A percentile compares a stretch with the other conserved stretches of the same genome.
Conservation (phyloP, 1,140 invertebrate genomes). For the Drosophila rufa region DNA sequence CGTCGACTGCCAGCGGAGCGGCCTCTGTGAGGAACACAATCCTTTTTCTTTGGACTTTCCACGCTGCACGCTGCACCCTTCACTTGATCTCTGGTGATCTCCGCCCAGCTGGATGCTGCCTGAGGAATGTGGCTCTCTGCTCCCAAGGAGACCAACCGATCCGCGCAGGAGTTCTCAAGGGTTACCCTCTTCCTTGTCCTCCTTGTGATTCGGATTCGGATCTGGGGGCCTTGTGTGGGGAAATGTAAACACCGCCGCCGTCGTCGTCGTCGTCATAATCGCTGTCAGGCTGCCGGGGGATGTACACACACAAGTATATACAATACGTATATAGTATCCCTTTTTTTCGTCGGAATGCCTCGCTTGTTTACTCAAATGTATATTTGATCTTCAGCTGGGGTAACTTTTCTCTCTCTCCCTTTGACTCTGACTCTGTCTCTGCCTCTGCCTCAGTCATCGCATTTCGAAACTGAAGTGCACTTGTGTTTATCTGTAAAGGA, state of each 20-base stretch:
- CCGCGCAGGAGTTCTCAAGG: conserved; percentile 78
- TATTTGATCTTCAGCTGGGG: conserved; percentile 70
- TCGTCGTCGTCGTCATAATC: conserved; percentile 67
- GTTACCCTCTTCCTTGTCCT: conserved; percentile 40
- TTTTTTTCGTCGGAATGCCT: conserved; percentile 74
- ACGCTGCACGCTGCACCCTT: conserved; percentile 71
- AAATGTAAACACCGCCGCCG: conserved; percentile 73
- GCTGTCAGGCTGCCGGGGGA: conserved; percentile 28
- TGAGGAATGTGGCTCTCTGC: conserved; percentile 34
- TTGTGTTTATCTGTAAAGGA: conserved; percentile 68
- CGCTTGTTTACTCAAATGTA: conserved; percentile 78
- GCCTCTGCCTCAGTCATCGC: conserved; percentile 1
- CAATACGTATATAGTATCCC: conserved; percentile 51
- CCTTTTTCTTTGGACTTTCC: conserved; percentile 74
- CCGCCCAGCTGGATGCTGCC: conserved; percentile 50
- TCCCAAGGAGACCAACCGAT: conserved; percentile 26
- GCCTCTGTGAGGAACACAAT: conserved; percentile 45
- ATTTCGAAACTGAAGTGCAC: conserved; percentile 24
- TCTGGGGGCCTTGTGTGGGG: conserved; percentile 75
- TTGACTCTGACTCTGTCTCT: conserved; percentile 16
- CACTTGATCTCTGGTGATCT: conserved; percentile 76
- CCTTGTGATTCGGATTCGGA: conserved; percentile 58
- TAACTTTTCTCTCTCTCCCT: conserved; percentile 25
- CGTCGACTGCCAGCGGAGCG: conserved; percentile 26
- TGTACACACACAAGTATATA: conserved; percentile 7